phyloP scores from a whole-genome alignment of 1,140 invertebrate genomes.

The Aradophagus sp. region DNA sequence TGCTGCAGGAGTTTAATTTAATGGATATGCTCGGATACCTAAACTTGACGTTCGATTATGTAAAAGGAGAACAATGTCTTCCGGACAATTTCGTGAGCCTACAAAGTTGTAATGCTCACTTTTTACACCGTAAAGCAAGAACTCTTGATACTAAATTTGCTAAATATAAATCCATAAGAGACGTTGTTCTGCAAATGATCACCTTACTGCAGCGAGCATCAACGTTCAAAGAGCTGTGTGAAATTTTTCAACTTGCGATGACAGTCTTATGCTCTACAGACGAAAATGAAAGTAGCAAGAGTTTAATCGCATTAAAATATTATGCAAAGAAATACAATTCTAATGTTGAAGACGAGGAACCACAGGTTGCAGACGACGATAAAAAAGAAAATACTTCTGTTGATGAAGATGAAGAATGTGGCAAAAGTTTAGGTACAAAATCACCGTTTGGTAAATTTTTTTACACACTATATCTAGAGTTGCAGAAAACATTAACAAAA shows the following conservation, averaged over 20 bases:
- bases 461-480: background rate
- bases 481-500: background rate
- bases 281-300: background rate
- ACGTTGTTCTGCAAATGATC: background rate
- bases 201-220: background rate
- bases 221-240: background rate
- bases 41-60: too few species aligned
- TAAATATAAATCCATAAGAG: background rate
- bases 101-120: too few species aligned
- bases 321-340: background rate
- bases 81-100: too few species aligned
- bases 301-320: background rate
- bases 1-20: too few species aligned
- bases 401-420: slow-evolving; percentile 1
- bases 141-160: too few species aligned
- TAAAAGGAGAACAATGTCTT: too few species aligned
- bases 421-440: background rate
- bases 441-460: slow-evolving; percentile 10
- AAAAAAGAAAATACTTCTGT: background rate
- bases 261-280: slow-evolving; percentile 4
- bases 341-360: background rate
- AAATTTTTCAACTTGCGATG: background rate
- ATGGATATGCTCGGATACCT: too few species aligned
- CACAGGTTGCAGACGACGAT: background rate
- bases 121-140: too few species aligned